These are phyloP conservation scores for Noctua comes DNA, from an alignment of 2,888 invertebrate genomes.

Conservation along the genomic window DNA sequence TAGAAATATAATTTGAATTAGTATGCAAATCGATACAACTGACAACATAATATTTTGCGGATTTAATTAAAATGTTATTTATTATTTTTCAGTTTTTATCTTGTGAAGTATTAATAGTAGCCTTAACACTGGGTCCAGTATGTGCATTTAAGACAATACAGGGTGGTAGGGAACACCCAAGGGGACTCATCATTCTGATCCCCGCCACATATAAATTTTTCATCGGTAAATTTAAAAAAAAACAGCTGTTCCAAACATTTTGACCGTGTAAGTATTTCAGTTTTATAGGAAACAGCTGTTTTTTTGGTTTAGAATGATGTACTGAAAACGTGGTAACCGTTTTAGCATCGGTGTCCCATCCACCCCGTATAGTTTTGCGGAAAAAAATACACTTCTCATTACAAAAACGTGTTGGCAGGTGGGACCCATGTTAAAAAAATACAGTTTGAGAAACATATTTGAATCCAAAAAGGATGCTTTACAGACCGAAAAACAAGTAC, in stretches of 20 bases:
- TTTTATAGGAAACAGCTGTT: too few relatives aligned
- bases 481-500: background rate
- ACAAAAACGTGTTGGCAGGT: background rate
- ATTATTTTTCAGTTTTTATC: background rate
- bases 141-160: background rate
- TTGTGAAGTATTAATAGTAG: background rate
- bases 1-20: background rate
- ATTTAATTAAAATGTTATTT: background rate
- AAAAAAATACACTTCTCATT: background rate
- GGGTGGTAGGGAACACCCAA: too few relatives aligned
- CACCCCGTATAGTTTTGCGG: too few relatives aligned
- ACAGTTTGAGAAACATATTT: background rate
- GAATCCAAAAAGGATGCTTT: background rate
- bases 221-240: too few relatives aligned
- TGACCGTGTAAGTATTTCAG: too few relatives aligned
- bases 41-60: background rate
- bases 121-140: background rate
- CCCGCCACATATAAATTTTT: too few relatives aligned
- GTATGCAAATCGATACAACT: background rate
- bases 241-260: too few relatives aligned
- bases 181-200: too few relatives aligned
- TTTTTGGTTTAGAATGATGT: too few relatives aligned
- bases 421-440: background rate
- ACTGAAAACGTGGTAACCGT: too few relatives aligned
- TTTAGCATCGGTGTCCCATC: too few relatives aligned